Evolutionary conservation across 2,888 invertebrate genomes (phyloP), one percentile per base, ranked within the genome.

Genomic region (Epirrhoe alternata): DNA sequence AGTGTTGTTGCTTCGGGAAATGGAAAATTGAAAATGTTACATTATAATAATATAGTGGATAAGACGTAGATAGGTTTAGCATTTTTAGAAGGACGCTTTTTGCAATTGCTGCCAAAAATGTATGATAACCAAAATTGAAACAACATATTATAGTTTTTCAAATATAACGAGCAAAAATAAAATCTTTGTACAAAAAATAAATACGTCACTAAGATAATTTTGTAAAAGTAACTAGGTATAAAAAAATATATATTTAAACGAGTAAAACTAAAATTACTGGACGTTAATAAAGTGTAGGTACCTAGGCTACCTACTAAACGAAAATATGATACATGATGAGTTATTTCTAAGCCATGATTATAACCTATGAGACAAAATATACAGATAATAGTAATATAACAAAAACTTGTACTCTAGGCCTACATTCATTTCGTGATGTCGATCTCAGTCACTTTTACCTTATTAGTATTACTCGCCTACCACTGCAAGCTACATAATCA

Each of bases 171-270:
- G 60, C 52, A 61, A 38, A 54, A 58, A 59, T 52, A 53, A 60
- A 55, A 56, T 61, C 35, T 50, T 50, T 38, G 38, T 50, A 50
- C 49, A 58, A 50, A 24, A 50, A 35, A 50, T 16, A 45, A 16
- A 47, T 1, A 14, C 6, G 1, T n/a, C n/a, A n/a, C n/a, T n/a
- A n/a, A n/a, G n/a, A 47, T 47, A 14, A 2, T 49, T 57, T 61
- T 58, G 4, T 42, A 58, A 60, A 57, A 53, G 62, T 67, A 65
- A 54, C 58, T 64, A 61, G 62, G 12, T 17, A 65, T 59, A 61
- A 64, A 62, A 54, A 24, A 2, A 49, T 63, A 69, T 71, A 71
- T 69, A 68, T 71, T 69, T 71, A 57, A 61, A 49, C 52, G 64
- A 61, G 4, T 12, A n/a, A 51, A 63, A 54, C 59, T 60, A 62